Evolutionary conservation across 2,888 invertebrate species (phyloP).

Genomic region (Oscheius sp.): DNA sequence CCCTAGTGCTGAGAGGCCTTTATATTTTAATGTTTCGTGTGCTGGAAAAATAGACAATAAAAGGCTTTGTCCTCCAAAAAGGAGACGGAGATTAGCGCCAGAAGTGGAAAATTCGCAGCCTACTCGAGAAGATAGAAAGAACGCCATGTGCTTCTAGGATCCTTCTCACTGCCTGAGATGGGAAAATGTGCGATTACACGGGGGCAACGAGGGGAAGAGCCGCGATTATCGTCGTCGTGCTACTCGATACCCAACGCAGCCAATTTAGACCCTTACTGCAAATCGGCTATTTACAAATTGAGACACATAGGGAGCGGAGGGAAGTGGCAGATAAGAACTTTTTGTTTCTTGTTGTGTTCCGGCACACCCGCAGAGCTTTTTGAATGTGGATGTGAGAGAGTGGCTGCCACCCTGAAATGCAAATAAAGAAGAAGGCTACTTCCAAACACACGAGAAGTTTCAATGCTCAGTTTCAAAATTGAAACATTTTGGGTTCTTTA

Average conservation of each 20-base stretch:
- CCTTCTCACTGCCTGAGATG: neutral
- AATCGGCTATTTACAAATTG: conserved; percentile 4
- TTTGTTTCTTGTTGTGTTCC: conserved; percentile 8
- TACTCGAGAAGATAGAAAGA: conserved; percentile 10
- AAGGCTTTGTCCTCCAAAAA: neutral
- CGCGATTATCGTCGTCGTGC: conserved; percentile 32
- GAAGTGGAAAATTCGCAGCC: conserved; percentile 27
- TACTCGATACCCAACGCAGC: conserved; percentile 32
- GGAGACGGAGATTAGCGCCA: conserved; percentile 12
- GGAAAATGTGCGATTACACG: conserved; percentile 31
- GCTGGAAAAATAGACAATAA: neutral
- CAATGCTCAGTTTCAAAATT: neutral
- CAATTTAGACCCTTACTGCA: conserved; percentile 31
- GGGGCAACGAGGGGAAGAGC: conserved; percentile 26
- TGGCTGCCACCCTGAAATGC: conserved; percentile 18
- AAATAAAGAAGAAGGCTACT: conserved; percentile 20
- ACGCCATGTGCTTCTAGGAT: neutral
- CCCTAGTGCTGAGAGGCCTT: too few relatives aligned
- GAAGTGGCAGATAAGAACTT: too few relatives aligned
- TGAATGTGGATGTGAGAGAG: conserved; percentile 23
- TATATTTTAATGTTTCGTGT: too few relatives aligned
- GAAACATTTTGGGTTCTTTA: neutral
- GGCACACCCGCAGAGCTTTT: conserved; percentile 5
- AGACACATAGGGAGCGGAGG: neutral
- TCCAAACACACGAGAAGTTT: conserved; percentile 5